Base-by-base conservation (phyloP, 2,113 vertebrate genomes). In the Pteropus alecto region DNA sequence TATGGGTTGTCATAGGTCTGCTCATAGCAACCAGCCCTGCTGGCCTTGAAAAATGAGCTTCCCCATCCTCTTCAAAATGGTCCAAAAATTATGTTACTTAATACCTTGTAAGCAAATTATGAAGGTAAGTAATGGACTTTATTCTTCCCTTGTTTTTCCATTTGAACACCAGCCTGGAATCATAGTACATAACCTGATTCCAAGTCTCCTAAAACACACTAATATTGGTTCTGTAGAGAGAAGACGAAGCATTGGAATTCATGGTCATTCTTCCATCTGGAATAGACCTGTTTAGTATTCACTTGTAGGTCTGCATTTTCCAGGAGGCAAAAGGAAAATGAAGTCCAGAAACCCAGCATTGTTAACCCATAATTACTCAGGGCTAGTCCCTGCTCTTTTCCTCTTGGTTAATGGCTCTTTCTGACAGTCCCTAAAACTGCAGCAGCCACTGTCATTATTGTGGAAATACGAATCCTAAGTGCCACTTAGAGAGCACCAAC, bases 31-130 rank as follows among this genome's bases (percentile, higher is more conserved):
- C 18, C 65, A 82, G n/a, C 5, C 26, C 30, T 74, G 35, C 24
- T 81, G 67, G 19, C 74, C 74, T 86, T n/a, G 35, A 82, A 41
- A 87, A 87, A 90, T 16, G 21, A 76, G 87, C 41, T 41, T 82
- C 14, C 24, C 60, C 22, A 28, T 61, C 26, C 43, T 78, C 67
- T 87, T 61, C 33, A 56, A 82, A 70, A 81, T 54, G 35, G 8
- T 68, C 51, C 46, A 26, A 30, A 95, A 76, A 33, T 6, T 0
- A 46, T 10, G 3, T 56, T 46, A 33, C 35, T 73, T 73, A 33
- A 51, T 46, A 82, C 11, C 73, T 90, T 63, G 15, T 38, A 70
- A 93, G 51, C 82, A 93, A 76, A 26, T 61, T 46, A 30, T 74
- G 33, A 90, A 93, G 60, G 48, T 38, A 76, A 61, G 43, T 33